Percentiles rank a stretch among this genome's conserved stretches.
Evolutionary conservation across 2,888 invertebrate species (phyloP).

Genomic region (Liopterus haemorrhoidalis): DNA sequence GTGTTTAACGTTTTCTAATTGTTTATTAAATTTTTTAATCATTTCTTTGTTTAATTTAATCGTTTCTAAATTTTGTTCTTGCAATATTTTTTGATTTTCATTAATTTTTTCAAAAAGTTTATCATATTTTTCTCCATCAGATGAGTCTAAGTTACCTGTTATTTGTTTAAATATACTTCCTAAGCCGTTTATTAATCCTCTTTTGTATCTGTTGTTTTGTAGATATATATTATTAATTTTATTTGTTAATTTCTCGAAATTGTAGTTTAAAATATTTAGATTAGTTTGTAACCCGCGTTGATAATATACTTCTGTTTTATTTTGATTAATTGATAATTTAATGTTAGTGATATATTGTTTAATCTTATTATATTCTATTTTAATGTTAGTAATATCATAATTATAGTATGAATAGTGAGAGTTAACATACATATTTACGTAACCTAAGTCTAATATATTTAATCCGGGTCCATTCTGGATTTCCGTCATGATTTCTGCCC

Average conservation of each 20-base stretch:
- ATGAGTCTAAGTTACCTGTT: slow-evolving; percentile 1
- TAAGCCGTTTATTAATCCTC: slow-evolving; percentile 2
- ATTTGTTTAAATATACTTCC: slow-evolving; percentile 1
- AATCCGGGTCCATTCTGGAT: background rate
- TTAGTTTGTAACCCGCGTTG: background rate
- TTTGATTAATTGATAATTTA: background rate
- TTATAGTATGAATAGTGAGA: background rate
- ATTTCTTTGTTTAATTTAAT: slow-evolving; percentile 2
- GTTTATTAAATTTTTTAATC: slow-evolving; percentile 4
- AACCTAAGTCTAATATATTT: background rate
- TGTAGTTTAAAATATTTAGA: background rate
- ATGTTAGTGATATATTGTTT: background rate
- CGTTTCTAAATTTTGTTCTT: slow-evolving; percentile 1
- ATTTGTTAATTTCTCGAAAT: background rate
- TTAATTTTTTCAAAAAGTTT: slow-evolving; percentile 1
- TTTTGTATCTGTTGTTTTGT: background rate
- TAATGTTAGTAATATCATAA: background rate
- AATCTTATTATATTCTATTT: background rate
- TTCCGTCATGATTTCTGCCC: background rate
- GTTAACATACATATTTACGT: background rate
- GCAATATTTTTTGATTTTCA: slow-evolving; percentile 1
- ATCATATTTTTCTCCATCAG: background rate
- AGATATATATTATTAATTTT: background rate
- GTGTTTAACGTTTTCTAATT: background rate
- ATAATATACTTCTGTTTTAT: background rate